phyloP scores from a whole-genome alignment of 2,113 vertebrate species.

The Hassar affinis region DNA sequence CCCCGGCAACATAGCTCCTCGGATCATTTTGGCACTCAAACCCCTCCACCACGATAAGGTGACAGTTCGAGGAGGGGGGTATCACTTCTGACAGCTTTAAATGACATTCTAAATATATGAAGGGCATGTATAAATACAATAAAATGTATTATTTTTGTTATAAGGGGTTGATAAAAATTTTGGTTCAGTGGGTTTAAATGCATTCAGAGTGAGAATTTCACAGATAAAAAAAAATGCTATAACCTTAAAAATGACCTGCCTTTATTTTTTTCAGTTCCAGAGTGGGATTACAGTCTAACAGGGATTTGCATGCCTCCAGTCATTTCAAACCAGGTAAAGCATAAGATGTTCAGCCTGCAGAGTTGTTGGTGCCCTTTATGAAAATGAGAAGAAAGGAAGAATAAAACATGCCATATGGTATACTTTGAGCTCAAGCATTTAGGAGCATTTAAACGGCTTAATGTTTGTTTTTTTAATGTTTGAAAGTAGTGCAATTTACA shows the following conservation, averaged over 20 bases:
- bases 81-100: too few species aligned
- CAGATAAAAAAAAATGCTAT: not conserved
- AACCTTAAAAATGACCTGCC: not conserved
- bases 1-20: too few species aligned
- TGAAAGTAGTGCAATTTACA: not conserved
- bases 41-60: too few species aligned
- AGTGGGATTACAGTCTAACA: conserved; percentile 54
- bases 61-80: too few species aligned
- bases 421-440: not conserved
- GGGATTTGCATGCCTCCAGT: conserved; percentile 33
- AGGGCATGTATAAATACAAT: not conserved
- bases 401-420: not conserved
- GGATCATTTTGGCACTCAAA: too few species aligned
- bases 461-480: not conserved
- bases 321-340: conserved; percentile 59
- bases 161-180: not conserved
- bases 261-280: conserved; percentile 54
- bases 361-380: not conserved
- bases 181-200: not conserved
- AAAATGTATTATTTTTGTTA: not conserved
- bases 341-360: not conserved
- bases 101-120: too few species aligned
- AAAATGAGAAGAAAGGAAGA: not conserved
- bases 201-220: not conserved
- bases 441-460: too few species aligned